phyloP scores from a whole-genome alignment of 2,888 invertebrate genomes.

The Eupithecia tripunctaria region DNA sequence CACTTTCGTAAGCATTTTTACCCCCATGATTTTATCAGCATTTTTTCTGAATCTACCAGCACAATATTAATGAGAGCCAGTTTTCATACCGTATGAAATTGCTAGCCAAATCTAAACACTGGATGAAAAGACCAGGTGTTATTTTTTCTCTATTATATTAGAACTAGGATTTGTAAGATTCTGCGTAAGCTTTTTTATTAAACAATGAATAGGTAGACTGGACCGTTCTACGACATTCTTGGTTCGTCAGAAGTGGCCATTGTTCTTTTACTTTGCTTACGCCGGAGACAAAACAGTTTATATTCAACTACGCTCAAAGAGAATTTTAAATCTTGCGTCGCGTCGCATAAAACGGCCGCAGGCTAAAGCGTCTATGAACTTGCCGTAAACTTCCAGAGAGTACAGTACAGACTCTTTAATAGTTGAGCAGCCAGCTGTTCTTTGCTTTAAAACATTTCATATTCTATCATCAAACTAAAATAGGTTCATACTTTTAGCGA shows the following conservation, averaged over 20 bases:
- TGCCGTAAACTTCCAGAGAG: slow-evolving; percentile 42
- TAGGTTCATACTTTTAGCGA: neutral
- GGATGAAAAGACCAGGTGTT: neutral
- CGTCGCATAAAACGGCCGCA: slow-evolving; percentile 15
- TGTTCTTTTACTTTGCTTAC: slow-evolving; percentile 1
- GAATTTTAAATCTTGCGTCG: slow-evolving; percentile 24
- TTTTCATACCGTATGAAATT: neutral
- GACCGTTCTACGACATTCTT: neutral
- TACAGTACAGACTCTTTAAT: slow-evolving; percentile 46
- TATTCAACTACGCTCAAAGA: slow-evolving; percentile 22
- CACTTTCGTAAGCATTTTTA: no score
- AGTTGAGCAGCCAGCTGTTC: slow-evolving; percentile 12
- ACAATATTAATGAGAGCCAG: neutral
- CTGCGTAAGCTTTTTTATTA: neutral
- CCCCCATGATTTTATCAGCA: neutral
- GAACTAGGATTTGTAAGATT: neutral
- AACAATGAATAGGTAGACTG: neutral
- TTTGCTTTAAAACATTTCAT: neutral
- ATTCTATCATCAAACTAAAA: neutral
- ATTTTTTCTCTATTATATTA: neutral
- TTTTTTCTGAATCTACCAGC: neutral
- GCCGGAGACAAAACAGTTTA: slow-evolving; percentile 15
- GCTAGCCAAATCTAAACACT: neutral
- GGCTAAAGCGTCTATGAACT: slow-evolving; percentile 3
- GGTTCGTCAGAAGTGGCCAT: neutral